Percentiles rank a stretch among this genome's conserved stretches.
These are phyloP conservation scores for Drosophila subquinaria DNA, from an alignment of 2,888 invertebrate genomes.

Conservation along the genomic window DNA sequence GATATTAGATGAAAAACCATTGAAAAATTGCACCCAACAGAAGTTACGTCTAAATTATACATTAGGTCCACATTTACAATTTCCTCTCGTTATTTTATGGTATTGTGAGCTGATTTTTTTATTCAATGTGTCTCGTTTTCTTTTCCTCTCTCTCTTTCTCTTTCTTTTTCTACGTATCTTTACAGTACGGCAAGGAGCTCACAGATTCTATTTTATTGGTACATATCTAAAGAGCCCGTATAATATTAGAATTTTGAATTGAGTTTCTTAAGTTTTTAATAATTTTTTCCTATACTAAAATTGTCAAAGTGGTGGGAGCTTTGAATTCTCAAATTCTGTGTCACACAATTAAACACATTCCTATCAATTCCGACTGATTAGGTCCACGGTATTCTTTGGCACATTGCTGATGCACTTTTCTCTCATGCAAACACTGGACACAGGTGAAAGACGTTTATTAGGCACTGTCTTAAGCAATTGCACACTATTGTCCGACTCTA, in stretches of 20 bases:
- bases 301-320: too few relatives aligned
- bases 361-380: background rate
- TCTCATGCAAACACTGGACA: slow-evolving; percentile 5
- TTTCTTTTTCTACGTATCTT: slow-evolving; percentile 77
- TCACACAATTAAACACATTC: background rate
- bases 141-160: slow-evolving; percentile 56
- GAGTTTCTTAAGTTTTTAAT: slow-evolving; percentile 18
- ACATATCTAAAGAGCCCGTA: slow-evolving; percentile 55
- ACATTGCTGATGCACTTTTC: slow-evolving; percentile 28
- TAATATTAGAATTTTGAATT: slow-evolving; percentile 17
- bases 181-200: slow-evolving; percentile 86
- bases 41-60: slow-evolving; percentile 12
- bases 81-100: slow-evolving; percentile 11
- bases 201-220: slow-evolving; percentile 86
- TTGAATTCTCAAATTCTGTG: background rate
- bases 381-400: slow-evolving; percentile 17
- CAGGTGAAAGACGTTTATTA: background rate
- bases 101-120: slow-evolving; percentile 38
- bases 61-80: background rate
- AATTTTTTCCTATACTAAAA: slow-evolving; percentile 4
- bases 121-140: slow-evolving; percentile 50
- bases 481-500: slow-evolving; percentile 8
- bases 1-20: slow-evolving; percentile 8
- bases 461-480: background rate
- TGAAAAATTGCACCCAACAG: slow-evolving; percentile 3